Evolutionary conservation across 2,113 vertebrate genomes (phyloP).

Genomic region (Amphiprion percula): DNA sequence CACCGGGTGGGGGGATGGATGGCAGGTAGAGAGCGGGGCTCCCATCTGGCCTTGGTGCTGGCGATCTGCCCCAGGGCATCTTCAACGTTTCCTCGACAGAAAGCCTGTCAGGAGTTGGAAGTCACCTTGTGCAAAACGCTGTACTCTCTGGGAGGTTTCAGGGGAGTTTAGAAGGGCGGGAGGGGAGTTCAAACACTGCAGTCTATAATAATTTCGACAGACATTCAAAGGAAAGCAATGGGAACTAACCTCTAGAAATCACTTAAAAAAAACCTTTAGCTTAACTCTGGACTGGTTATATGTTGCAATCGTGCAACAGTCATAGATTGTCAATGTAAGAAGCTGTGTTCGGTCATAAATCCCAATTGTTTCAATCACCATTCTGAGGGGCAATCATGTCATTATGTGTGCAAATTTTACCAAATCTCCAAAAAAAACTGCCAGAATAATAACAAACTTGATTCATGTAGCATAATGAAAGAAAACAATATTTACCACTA

Average conservation of each 20-base stretch:
- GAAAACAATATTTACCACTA: no score
- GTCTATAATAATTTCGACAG: constrained; percentile 29
- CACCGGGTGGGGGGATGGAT: constrained; percentile 44
- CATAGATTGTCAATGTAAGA: no score
- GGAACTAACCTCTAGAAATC: not conserved
- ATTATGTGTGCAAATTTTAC: no score
- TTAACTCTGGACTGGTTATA: no score
- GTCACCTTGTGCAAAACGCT: constrained; percentile 72
- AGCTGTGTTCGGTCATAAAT: no score
- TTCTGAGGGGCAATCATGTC: no score
- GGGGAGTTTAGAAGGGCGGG: not conserved
- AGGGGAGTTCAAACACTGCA: constrained; percentile 10
- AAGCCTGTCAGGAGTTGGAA: constrained; percentile 77
- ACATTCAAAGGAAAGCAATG: constrained; percentile 6
- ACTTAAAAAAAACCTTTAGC: no score
- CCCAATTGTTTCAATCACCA: no score
- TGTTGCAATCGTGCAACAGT: no score
- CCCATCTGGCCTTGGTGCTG: constrained; percentile 80
- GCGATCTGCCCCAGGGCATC: constrained; percentile 73
- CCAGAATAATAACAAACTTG: no score
- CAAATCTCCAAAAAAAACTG: no score
- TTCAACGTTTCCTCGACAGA: constrained; percentile 65
- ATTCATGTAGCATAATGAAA: no score
- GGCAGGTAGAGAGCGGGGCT: constrained; percentile 74
- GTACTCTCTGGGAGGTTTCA: constrained; percentile 60